Evolutionary conservation across 2,888 invertebrate genomes (phyloP).

Genomic region (Lithophane semibrunnea): DNA sequence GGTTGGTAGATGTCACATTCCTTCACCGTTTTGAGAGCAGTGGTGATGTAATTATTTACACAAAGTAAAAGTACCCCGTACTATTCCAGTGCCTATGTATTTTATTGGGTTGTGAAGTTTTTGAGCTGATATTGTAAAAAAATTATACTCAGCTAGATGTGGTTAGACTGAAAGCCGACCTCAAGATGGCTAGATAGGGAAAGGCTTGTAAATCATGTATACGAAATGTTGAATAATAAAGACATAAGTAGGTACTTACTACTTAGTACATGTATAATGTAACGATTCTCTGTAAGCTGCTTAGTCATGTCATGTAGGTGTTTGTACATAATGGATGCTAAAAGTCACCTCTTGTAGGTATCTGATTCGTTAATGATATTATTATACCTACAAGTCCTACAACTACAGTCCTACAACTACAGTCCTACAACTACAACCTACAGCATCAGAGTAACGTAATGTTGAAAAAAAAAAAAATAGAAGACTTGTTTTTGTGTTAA

Average conservation of each 20-base stretch:
- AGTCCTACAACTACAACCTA: no score
- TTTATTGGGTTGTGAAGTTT: no score
- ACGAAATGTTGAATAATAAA: conserved; percentile 3
- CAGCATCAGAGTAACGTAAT: no score
- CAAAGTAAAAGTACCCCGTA: no score
- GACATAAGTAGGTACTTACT: conserved; percentile 8
- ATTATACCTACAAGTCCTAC: not conserved
- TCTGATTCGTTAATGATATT: not conserved
- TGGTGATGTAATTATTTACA: no score
- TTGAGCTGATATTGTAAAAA: no score
- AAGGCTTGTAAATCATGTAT: conserved; percentile 1
- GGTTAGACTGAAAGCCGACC: not conserved
- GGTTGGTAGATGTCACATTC: no score
- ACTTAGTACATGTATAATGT: conserved; percentile 17
- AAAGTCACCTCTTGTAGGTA: conserved; percentile 13
- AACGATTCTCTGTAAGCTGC: conserved; percentile 15
- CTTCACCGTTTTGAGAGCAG: no score
- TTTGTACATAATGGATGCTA: conserved; percentile 6
- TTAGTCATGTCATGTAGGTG: conserved; percentile 13
- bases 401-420: not conserved
- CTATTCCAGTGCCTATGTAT: no score
- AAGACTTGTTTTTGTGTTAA: no score
- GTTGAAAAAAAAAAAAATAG: no score
- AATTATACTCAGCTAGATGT: not conserved
- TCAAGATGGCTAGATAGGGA: not conserved